Evolutionary conservation across 2,797 vertebrate genomes (phyloP).

Genomic region (Menidia menidia): DNA sequence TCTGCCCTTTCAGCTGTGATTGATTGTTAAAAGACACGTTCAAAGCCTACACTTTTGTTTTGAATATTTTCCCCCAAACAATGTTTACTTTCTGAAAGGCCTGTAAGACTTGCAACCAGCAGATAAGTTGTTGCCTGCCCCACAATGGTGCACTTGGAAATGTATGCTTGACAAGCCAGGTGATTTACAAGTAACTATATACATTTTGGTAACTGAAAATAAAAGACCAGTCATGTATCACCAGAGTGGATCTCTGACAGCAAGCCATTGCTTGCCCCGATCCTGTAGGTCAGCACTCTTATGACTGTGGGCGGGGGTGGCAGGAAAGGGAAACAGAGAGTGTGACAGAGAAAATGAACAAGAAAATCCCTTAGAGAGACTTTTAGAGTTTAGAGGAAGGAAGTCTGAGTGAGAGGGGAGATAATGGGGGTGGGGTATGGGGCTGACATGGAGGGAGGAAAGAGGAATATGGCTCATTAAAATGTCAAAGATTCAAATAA

Average conservation of each 20-base stretch:
- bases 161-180: constrained; percentile 37
- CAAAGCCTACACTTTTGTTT: too few relatives aligned
- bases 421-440: constrained; percentile 51
- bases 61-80: too few relatives aligned
- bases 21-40: too few relatives aligned
- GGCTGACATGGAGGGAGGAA: constrained; percentile 32
- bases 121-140: constrained; percentile 31
- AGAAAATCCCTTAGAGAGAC: constrained; percentile 61
- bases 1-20: too few relatives aligned
- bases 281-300: constrained; percentile 63
- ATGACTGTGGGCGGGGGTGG: constrained; percentile 49
- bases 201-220: constrained; percentile 49
- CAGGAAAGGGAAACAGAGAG: constrained; percentile 68
- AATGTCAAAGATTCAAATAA: constrained; percentile 46
- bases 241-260: constrained; percentile 44
- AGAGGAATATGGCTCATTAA: constrained; percentile 31
- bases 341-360: constrained; percentile 51
- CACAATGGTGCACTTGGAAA: constrained; percentile 35
- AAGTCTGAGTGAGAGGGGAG: constrained; percentile 53
- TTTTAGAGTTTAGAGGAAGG: constrained; percentile 62
- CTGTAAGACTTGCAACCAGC: background rate
- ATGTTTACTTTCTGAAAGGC: too few relatives aligned
- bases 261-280: constrained; percentile 56
- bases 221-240: constrained; percentile 49
- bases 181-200: constrained; percentile 45